These are phyloP conservation scores for Heliconius himera DNA, from an alignment of 1,140 invertebrate genomes.

Conservation along the genomic window DNA sequence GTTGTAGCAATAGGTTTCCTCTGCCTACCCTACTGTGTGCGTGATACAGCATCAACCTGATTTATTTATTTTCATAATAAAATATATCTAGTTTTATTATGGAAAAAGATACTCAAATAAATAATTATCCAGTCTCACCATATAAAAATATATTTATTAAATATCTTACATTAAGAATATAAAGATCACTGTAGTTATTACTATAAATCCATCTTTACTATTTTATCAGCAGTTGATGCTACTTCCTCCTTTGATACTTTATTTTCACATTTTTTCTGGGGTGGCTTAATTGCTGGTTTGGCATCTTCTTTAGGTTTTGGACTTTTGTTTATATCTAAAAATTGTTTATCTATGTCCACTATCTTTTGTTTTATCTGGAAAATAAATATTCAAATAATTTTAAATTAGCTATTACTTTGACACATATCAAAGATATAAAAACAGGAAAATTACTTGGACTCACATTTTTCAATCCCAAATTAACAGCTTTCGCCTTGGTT, in stretches of 20 bases:
- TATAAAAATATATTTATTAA: conserved; percentile 12
- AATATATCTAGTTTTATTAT: not conserved
- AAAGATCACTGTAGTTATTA: not conserved
- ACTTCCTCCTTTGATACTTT: conserved; percentile 68
- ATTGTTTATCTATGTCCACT: conserved; percentile 70
- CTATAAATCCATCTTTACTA: conserved; percentile 74
- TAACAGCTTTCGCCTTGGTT: conserved; percentile 73
- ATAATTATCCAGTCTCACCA: not conserved
- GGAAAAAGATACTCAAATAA: not conserved
- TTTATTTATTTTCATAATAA: too few species aligned
- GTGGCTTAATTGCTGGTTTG: conserved; percentile 44
- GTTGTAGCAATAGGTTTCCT: too few species aligned
- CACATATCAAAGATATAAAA: not conserved
- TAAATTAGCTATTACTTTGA: conserved; percentile 14
- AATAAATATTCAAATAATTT: not conserved
- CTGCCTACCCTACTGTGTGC: too few species aligned
- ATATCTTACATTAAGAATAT: not conserved
- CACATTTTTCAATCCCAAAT: conserved; percentile 75
- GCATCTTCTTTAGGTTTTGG: conserved; percentile 43
- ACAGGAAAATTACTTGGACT: conserved; percentile 32
- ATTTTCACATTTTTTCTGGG: conserved; percentile 52
- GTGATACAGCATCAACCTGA: too few species aligned
- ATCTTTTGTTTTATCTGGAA: conserved; percentile 75
- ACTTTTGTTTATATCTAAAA: conserved; percentile 64
- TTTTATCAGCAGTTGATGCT: conserved; percentile 54